Evolutionary conservation across 2,797 vertebrate genomes (phyloP).

Genomic region (Sebastes wilsoni): DNA sequence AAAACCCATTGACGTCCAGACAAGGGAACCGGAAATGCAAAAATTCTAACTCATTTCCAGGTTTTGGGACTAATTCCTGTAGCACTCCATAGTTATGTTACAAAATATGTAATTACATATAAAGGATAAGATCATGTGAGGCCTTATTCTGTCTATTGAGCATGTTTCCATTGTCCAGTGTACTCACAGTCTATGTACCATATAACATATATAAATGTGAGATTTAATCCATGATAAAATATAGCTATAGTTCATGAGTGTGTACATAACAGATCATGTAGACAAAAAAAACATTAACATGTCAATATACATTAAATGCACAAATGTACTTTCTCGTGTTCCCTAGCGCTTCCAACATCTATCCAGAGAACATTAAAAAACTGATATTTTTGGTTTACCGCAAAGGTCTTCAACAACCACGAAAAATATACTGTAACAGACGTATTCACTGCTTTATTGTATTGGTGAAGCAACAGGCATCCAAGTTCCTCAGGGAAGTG

Average conservation of each 20-base stretch:
- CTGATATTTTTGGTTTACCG: slow-evolving; percentile 41
- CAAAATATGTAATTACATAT: slow-evolving; percentile 20
- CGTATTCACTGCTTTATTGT: slow-evolving; percentile 48
- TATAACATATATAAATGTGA: slow-evolving; percentile 62
- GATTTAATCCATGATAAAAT: slow-evolving; percentile 47
- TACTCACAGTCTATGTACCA: slow-evolving; percentile 77
- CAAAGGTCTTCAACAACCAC: slow-evolving; percentile 36
- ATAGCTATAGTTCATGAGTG: slow-evolving; percentile 37
- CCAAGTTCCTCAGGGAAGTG: slow-evolving; percentile 44
- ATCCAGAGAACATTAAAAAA: slow-evolving; percentile 42
- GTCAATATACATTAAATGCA: slow-evolving; percentile 49
- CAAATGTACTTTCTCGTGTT: slow-evolving; percentile 31
- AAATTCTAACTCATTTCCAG: fast-evolving
- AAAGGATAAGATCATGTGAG: slow-evolving; percentile 7
- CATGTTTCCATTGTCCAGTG: slow-evolving; percentile 73
- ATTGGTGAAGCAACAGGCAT: slow-evolving; percentile 46
- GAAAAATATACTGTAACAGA: slow-evolving; percentile 40
- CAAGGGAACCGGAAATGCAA: too few species aligned
- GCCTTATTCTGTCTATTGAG: slow-evolving; percentile 41
- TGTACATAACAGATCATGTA: slow-evolving; percentile 52
- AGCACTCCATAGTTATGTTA: slow-evolving; percentile 18
- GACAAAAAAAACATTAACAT: slow-evolving; percentile 52
- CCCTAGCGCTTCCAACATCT: slow-evolving; percentile 25
- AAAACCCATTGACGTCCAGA: too few species aligned
- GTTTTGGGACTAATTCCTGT: too few species aligned